Base-by-base conservation (phyloP, 2,113 vertebrate genomes). In the Polypterus bichir region DNA sequence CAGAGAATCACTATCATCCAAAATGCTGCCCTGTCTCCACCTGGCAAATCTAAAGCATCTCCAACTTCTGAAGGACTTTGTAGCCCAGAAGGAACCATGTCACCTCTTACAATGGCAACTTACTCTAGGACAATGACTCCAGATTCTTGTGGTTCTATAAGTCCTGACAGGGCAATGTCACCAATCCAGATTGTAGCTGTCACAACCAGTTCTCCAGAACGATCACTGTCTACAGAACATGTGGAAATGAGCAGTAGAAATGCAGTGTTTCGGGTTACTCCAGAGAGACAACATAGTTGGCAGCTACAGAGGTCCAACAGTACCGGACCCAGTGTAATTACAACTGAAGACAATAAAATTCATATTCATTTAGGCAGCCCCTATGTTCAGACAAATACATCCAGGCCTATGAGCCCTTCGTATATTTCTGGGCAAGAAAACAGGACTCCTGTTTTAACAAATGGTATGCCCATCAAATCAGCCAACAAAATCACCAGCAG, bases 311-410 rank as follows among this genome's bases (percentile, higher is more conserved):
- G 90, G 75, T 92, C 92, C 64, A 95, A 94, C 83, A 93, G 91
- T 73, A 87, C 89, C 0, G 87, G 91, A 74, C 88, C 92, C 47
- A 97, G 86, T 66, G 84, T 96, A 77, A 94, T 95, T 88, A 97
- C 92, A 84, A 96, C 93, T 73, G 95, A 99, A 77, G 95, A 99
- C 85, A 98, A 98, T 81, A 97, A 97, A 89, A 97, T 98, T 79
- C 93, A 96, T 79, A 98, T 97, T 76, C 93, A 96, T 78, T 86
- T 98, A 82, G 95, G 94, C 76, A 91, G 78, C 70, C 87, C 94
- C 69, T 96, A 92, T 45, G 76, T 92, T 71, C 92, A 95, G 81
- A 78, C 84, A 71, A 79, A 79, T 70, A 76, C 87, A 1, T 1
- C 83, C 67, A 88, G 86, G 78, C 77, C 86, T 61, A 68, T 71